Evolutionary conservation across 2,888 invertebrate genomes (phyloP), one percentile per base, ranked within the genome.

Genomic region (Macrophya alboannulata): DNA sequence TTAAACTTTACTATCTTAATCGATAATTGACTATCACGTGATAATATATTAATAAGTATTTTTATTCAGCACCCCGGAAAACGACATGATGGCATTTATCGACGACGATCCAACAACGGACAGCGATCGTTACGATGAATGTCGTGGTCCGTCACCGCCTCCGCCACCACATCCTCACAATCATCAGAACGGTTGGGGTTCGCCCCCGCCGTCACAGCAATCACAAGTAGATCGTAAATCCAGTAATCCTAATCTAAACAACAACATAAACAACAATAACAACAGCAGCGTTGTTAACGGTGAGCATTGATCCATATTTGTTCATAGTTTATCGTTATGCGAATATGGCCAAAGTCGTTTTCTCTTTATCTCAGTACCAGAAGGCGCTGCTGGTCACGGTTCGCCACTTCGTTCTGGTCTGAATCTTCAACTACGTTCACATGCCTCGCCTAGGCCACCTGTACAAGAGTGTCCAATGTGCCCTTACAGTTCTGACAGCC

Each of bases 41-140:
- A 31, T 31, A 31, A 31, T 31, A 31, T 31, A 31, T 31, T 31
- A 31, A 31, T 1, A 31, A 31, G 31, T 9, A 17, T 37, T 59
- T 21, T 77, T 83, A 31, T 85, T 9, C 86, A 93, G 93, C 85
- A 93, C 93, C 4, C 93, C 97, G 0, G 97, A 97, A 91, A 95
- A 96, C 87, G 97, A 97, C 91, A 94, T 96, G 88, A 96, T 97
- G 95, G 96, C 96, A 45, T 97, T 97, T 89, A 97, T 97, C 87
- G 97, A 97, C 92, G 97, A 97, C 21, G 96, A 96, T 91, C 95
- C 95, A n/a, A 94, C 95, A 40, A 95, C 95, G 85, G 96, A 92
- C 45, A 92, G 92, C 51, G 90, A 90, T 81, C 90, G 91, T 31
- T 89, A 90, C 62, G 91, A 92, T 1, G 92, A 95, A 88, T 95